Evolutionary conservation across 2,797 vertebrate genomes (phyloP).

Genomic region (Anolis apletophallus): DNA sequence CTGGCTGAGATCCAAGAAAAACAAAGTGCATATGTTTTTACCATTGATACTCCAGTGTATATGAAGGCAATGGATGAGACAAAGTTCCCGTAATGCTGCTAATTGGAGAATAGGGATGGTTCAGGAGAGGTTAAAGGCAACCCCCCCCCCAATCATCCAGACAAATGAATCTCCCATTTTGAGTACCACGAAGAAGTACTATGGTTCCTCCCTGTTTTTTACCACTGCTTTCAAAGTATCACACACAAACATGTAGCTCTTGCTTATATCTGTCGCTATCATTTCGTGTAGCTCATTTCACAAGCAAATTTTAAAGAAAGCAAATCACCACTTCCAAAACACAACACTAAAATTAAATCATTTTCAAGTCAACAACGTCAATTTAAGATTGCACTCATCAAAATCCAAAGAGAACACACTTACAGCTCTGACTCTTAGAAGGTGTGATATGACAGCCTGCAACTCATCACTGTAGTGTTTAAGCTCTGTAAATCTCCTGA

Average conservation of each 20-base stretch:
- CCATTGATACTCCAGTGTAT: not conserved
- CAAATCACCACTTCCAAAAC: not conserved
- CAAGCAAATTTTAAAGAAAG: not conserved
- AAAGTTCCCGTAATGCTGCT: not conserved
- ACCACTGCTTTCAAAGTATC: not conserved
- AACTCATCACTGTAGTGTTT: slow-evolving; percentile 96
- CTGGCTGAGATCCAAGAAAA: not conserved
- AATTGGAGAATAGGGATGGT: not conserved
- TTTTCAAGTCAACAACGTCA: slow-evolving; percentile 40
- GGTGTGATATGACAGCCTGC: slow-evolving; percentile 94
- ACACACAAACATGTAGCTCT: not conserved
- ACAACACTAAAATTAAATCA: not conserved
- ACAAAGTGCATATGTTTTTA: not conserved
- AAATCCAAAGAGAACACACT: slow-evolving; percentile 75
- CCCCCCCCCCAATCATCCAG: not conserved
- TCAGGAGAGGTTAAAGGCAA: not conserved
- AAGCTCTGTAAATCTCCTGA: slow-evolving; percentile 92
- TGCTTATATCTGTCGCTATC: not conserved
- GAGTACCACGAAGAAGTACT: not conserved
- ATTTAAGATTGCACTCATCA: slow-evolving; percentile 59
- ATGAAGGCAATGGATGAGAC: not conserved
- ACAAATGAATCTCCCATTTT: not conserved
- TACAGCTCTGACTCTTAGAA: slow-evolving; percentile 93
- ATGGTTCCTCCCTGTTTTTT: too few species aligned
- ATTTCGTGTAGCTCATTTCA: not conserved